phyloP scores from a whole-genome alignment of 1,140 invertebrate genomes.

The Nymphalis io region DNA sequence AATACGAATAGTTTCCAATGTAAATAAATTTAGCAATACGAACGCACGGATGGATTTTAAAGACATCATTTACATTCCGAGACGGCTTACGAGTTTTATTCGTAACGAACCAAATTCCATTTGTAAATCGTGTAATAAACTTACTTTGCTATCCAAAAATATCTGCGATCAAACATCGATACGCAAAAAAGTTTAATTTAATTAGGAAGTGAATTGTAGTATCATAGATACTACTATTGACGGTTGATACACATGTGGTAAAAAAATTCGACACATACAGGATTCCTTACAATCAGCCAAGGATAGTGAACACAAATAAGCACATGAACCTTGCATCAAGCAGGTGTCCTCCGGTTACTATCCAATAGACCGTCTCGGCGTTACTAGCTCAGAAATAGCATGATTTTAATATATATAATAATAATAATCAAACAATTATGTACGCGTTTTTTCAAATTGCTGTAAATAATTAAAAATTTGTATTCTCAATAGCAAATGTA shows the following conservation, averaged over 20 bases:
- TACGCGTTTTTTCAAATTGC: constrained; percentile 31
- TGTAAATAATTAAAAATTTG: no score
- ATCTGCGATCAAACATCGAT: background rate
- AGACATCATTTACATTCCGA: constrained; percentile 6
- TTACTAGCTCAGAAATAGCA: no score
- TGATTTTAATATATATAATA: constrained; percentile 37
- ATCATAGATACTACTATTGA: no score
- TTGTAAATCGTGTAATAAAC: constrained; percentile 3
- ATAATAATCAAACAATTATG: constrained; percentile 49
- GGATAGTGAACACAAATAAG: no score
- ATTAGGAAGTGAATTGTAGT: no score
- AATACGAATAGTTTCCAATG: background rate
- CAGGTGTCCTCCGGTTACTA: no score
- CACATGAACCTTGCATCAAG: no score
- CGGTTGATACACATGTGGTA: no score
- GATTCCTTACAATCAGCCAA: no score
- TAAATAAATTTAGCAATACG: background rate
- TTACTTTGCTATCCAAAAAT: background rate
- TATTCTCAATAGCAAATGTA: no score
- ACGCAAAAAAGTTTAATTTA: background rate
- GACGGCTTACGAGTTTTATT: background rate
- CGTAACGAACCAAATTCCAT: constrained; percentile 4
- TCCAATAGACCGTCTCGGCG: no score
- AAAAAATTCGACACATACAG: no score
- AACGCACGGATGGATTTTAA: constrained; percentile 2